A percentile compares a stretch with the other conserved stretches of the same genome.
phyloP scores from a whole-genome alignment of 2,797 vertebrate genomes.

The Lagorchestes hirsutus region DNA sequence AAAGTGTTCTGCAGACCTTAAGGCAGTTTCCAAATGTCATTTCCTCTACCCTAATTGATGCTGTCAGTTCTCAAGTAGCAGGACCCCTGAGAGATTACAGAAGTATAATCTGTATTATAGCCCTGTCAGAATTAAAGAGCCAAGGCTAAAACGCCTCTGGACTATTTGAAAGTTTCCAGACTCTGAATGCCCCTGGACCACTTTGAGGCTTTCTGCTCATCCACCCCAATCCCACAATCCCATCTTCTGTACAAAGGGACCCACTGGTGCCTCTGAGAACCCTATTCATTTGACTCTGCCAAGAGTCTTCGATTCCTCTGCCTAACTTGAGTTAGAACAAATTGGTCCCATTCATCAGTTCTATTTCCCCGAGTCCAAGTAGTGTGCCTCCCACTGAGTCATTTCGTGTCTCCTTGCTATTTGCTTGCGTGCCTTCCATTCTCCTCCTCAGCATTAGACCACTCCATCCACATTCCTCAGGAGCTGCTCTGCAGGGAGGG shows the following conservation, averaged over 20 bases:
- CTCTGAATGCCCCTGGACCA: not conserved
- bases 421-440: not conserved
- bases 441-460: not conserved
- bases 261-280: not conserved
- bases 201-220: not conserved
- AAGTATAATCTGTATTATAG: not conserved
- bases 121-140: not conserved
- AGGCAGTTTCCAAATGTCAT: not conserved
- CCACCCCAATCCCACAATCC: not conserved
- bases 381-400: not conserved
- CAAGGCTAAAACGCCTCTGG: not conserved
- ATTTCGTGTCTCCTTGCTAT: not conserved
- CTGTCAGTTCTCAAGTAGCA: not conserved
- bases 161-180: not conserved
- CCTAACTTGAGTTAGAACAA: slow-evolving; percentile 1
- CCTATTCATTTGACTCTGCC: not conserved
- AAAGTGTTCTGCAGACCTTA: not conserved
- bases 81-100: not conserved
- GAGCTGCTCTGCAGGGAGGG: not conserved
- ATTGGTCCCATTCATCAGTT: not conserved
- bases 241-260: not conserved
- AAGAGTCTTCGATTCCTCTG: not conserved
- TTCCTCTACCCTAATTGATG: not conserved
- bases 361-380: not conserved
- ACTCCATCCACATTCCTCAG: not conserved